These are phyloP conservation scores for Tamandua tetradactyla DNA, from an alignment of 2,797 vertebrate species.

Conservation along the genomic window DNA sequence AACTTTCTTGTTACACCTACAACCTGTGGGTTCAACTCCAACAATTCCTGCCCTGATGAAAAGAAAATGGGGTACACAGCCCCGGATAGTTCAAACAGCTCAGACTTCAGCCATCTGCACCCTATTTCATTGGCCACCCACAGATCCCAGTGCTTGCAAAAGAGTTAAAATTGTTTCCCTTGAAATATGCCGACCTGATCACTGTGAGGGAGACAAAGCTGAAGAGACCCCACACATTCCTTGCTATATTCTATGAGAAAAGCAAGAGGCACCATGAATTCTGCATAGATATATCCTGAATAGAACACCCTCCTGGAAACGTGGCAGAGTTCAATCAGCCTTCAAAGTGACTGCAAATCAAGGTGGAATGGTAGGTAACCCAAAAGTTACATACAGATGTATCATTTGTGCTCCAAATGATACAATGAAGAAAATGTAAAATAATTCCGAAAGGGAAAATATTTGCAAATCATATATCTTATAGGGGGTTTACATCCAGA, in stretches of 20 bases:
- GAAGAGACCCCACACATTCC: not conserved
- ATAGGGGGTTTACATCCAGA: not conserved
- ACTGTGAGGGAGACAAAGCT: too few species aligned
- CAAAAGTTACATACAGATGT: accelerated
- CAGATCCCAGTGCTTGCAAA: not conserved
- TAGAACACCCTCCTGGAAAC: not conserved
- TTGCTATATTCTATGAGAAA: not conserved
- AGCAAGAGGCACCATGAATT: accelerated
- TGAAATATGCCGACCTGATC: not conserved
- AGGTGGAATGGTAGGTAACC: accelerated
- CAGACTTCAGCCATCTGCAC: not conserved
- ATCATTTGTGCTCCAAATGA: accelerated
- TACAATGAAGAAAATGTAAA: not conserved
- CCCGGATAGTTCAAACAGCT: not conserved
- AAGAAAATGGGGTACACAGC: not conserved
- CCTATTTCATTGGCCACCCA: not conserved
- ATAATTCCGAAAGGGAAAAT: too few species aligned
- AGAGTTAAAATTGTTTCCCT: not conserved
- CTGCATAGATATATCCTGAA: not conserved
- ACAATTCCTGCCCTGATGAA: not conserved
- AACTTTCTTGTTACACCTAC: not conserved
- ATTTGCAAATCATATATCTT: accelerated
- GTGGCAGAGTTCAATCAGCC: accelerated
- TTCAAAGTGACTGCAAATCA: not conserved
- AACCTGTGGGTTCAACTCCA: not conserved